Evolutionary conservation across 1,140 invertebrate species (phyloP).

Genomic region (Spodoptera frugiperda): DNA sequence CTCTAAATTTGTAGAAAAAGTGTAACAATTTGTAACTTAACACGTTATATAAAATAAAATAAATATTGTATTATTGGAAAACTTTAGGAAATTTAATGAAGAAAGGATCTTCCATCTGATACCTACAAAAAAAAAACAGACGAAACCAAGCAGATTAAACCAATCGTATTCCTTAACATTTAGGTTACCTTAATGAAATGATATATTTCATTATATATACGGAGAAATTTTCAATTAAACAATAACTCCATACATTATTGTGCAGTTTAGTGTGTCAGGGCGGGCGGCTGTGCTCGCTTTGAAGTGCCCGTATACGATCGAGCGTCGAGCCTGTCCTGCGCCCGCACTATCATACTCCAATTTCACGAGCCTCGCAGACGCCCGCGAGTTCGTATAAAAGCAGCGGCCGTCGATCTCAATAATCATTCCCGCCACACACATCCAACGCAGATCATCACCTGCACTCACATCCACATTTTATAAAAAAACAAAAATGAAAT

Average conservation of each 20-base stretch:
- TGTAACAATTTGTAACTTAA: no score
- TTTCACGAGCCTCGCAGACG: constrained; percentile 72
- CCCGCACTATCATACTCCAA: constrained; percentile 69
- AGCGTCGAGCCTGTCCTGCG: constrained; percentile 48
- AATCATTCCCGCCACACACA: constrained; percentile 81
- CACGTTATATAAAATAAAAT: no score
- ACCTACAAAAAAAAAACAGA: no score
- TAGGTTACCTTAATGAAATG: no score
- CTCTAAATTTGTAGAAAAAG: no score
- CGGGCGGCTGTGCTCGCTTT: constrained; percentile 64
- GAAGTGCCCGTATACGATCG: constrained; percentile 49
- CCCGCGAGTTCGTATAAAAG: constrained; percentile 76
- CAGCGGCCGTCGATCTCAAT: constrained; percentile 73
- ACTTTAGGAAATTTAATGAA: no score
- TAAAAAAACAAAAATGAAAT: constrained; percentile 73
- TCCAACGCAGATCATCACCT: constrained; percentile 73
- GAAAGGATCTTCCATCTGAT: no score
- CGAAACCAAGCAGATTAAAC: no score
- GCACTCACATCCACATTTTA: constrained; percentile 54
- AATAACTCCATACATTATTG: not conserved
- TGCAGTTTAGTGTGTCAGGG: constrained; percentile 44
- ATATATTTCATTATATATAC: not conserved
- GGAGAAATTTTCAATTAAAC: not conserved
- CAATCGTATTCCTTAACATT: no score
- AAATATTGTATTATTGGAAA: no score